Conservation (phyloP, 1,140 invertebrate genomes). For the Pinna nobilis region DNA sequence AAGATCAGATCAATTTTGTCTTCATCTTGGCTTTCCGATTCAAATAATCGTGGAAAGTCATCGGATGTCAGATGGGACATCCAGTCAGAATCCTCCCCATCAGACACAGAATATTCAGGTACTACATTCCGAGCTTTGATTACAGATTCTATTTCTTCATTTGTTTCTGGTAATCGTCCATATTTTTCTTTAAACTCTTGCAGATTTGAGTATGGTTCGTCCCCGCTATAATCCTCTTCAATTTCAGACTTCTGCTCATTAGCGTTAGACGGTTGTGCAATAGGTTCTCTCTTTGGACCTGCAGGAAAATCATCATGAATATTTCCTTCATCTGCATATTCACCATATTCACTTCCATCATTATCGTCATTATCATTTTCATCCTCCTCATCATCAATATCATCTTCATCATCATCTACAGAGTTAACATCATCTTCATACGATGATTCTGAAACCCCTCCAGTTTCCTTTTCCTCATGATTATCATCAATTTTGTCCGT, state of each 20-base stretch:
- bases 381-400: conserved; percentile 2
- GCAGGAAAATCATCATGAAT: neutral
- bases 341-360: neutral
- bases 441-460: neutral
- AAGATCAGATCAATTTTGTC: conserved; percentile 11
- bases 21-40: neutral
- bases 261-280: neutral
- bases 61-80: too few species aligned
- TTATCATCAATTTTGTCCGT: conserved; percentile 7
- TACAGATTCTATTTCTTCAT: neutral
- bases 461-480: neutral
- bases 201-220: neutral
- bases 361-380: neutral
- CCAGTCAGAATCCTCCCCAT: neutral
- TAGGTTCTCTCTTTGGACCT: neutral
- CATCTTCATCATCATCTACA: neutral
- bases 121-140: neutral
- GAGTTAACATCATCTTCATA: neutral
- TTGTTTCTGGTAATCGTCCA: neutral
- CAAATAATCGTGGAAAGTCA: conserved; percentile 23
- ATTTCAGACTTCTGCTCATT: neutral
- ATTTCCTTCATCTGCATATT: neutral
- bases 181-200: neutral
- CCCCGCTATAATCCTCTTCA: neutral
- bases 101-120: neutral